Evolutionary conservation across 2,888 invertebrate species (phyloP).

Genomic region (Lysandra coridon): DNA sequence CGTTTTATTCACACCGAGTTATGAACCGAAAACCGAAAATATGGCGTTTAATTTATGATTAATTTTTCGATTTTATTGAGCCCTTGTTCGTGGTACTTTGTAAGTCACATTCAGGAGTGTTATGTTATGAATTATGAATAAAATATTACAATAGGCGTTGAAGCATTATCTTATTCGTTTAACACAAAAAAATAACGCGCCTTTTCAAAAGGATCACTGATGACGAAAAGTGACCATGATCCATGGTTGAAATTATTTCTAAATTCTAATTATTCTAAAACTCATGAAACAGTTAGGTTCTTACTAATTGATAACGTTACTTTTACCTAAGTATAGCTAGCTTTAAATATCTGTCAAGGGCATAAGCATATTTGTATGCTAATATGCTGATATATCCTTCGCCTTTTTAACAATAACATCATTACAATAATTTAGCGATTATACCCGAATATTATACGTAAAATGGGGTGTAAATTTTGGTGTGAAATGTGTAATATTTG

Average conservation of each 20-base stretch:
- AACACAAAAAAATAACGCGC: neutral
- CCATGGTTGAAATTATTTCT: neutral
- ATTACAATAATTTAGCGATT: neutral
- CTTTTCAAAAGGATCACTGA: neutral
- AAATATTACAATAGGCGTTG: neutral
- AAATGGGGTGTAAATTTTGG: conserved; percentile 56
- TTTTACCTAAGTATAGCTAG: neutral
- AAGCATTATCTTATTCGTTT: neutral
- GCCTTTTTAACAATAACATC: neutral
- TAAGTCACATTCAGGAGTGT: conserved; percentile 1
- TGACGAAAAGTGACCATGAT: neutral
- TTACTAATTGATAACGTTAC: neutral
- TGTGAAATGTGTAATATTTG: conserved; percentile 66
- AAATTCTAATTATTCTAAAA: too few species aligned
- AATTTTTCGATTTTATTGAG: conserved; percentile 19
- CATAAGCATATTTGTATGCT: neutral
- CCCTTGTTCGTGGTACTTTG: conserved; percentile 12
- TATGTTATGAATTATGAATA: conserved; percentile 13
- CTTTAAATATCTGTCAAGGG: neutral
- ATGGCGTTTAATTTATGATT: conserved; percentile 48
- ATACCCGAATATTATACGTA: neutral
- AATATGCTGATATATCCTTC: neutral
- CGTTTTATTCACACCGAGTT: conserved; percentile 67
- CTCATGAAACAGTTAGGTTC: too few species aligned
- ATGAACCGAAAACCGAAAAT: conserved; percentile 61